Conservation (phyloP, 2,113 vertebrate genomes). For the Panthera tigris region DNA sequence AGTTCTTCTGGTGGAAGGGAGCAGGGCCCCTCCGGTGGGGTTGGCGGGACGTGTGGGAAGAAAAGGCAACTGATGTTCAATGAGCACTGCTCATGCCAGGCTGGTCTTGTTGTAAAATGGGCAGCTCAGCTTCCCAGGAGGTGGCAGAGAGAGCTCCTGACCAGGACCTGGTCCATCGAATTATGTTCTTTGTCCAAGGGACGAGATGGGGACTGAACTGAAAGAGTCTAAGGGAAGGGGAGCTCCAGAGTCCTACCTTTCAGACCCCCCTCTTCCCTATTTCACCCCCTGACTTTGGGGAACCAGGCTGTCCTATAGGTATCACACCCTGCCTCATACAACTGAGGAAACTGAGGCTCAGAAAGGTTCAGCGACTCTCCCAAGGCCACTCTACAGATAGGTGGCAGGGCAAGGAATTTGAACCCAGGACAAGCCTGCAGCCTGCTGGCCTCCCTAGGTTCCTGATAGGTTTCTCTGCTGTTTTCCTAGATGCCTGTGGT, state of each 20-base stretch:
- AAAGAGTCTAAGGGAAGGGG: background rate
- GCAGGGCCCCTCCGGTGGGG: background rate
- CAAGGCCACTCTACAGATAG: background rate
- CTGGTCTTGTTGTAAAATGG: background rate
- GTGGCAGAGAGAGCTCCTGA: background rate
- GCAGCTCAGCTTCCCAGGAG: background rate
- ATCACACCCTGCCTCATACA: background rate
- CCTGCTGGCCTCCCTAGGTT: background rate
- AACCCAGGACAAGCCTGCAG: background rate
- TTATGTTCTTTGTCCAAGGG: background rate
- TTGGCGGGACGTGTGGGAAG: background rate
- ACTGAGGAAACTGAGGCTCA: background rate
- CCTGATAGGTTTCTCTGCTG: background rate
- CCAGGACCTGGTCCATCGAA: background rate
- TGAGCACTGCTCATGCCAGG: background rate
- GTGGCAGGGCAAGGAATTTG: background rate
- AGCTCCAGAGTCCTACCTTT: no score
- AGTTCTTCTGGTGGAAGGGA: background rate
- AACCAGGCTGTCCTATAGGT: background rate
- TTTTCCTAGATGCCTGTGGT: background rate
- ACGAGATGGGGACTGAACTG: background rate
- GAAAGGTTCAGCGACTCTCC: background rate
- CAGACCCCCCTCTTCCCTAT: rapidly evolving
- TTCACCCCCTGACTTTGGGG: background rate
- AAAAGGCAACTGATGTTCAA: background rate